Evolutionary conservation across 2,113 vertebrate genomes (phyloP).

Genomic region (Phoenicopterus ruber): DNA sequence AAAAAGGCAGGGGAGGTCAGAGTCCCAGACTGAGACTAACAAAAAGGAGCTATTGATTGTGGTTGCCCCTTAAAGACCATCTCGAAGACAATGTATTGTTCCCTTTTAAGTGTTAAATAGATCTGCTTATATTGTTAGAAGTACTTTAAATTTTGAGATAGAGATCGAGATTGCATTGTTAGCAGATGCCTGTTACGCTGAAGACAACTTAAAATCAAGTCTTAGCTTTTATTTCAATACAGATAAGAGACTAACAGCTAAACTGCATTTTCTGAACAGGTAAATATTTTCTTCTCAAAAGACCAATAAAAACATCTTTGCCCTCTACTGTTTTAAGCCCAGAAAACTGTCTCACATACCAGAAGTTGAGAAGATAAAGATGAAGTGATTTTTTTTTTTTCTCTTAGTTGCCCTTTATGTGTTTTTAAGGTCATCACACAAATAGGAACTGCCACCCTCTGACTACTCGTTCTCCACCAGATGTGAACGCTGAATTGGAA

Average conservation of each 20-base stretch:
- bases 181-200: neutral
- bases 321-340: neutral
- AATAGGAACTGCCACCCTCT: neutral
- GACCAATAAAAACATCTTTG: neutral
- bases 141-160: neutral
- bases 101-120: neutral
- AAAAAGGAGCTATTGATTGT: neutral
- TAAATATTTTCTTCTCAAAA: neutral
- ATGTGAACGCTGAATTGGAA: neutral
- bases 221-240: neutral
- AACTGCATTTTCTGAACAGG: neutral
- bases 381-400: neutral
- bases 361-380: neutral
- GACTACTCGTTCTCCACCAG: neutral
- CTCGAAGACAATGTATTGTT: neutral
- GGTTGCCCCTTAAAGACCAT: neutral
- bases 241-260: neutral
- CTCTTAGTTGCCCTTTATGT: neutral
- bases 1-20: neutral
- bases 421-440: neutral
- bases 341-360: neutral
- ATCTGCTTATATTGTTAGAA: neutral
- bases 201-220: neutral
- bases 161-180: rapidly evolving
- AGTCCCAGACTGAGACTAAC: neutral